A percentile compares a stretch with the other conserved stretches of the same genome.
phyloP scores from a whole-genome alignment of 2,113 vertebrate genomes.

The Ellobius talpinus region DNA sequence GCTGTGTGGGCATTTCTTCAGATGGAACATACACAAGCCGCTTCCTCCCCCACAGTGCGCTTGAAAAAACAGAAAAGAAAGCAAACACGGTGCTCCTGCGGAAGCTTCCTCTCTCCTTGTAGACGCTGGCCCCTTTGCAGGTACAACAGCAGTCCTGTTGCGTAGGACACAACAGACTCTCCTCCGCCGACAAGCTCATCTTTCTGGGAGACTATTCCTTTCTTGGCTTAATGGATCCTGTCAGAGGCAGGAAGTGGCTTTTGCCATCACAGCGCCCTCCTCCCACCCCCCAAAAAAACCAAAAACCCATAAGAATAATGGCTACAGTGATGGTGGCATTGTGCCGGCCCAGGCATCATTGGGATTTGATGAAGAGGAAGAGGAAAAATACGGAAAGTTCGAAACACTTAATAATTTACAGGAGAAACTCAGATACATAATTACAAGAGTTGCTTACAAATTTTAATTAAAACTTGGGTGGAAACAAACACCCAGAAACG shows the following conservation, averaged over 20 bases:
- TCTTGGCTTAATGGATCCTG: slow-evolving; percentile 20
- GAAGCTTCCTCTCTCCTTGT: background rate
- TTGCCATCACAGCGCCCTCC: background rate
- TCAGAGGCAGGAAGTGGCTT: slow-evolving; percentile 52
- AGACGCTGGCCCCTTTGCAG: background rate
- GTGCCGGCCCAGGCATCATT: background rate
- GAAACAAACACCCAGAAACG: slow-evolving; percentile 68
- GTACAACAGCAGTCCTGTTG: background rate
- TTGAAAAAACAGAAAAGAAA: background rate
- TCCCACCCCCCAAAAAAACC: background rate
- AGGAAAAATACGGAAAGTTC: background rate
- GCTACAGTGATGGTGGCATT: background rate
- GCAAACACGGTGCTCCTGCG: background rate
- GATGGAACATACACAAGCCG: background rate
- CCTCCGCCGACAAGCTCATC: background rate
- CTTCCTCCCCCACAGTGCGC: slow-evolving; percentile 15
- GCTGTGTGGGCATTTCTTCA: slow-evolving; percentile 41
- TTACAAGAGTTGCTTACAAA: slow-evolving; percentile 49
- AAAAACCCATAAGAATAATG: background rate
- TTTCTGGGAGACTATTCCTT: background rate
- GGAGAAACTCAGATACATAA: slow-evolving; percentile 26
- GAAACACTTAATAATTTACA: background rate
- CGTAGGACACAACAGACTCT: background rate
- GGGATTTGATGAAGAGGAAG: background rate
- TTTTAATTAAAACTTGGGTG: slow-evolving; percentile 75